Base-by-base conservation (phyloP, 2,797 vertebrate species). In the Falco berigora region DNA sequence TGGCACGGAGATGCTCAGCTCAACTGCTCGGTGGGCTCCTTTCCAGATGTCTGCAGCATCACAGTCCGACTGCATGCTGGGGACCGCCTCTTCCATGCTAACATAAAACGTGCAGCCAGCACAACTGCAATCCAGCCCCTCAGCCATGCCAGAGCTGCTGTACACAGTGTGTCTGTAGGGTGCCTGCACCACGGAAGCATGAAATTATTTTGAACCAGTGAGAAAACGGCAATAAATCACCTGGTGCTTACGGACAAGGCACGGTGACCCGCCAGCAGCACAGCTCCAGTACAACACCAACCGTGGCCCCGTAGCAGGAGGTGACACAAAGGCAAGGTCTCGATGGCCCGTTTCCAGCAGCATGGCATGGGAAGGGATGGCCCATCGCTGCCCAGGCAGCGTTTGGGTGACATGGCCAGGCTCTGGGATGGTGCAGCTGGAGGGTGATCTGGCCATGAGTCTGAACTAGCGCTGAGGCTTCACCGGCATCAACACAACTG, bases 21-120 rank as follows among this genome's bases (percentile, higher is more conserved):
- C 1, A 85, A 36, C 24, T 2, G 12, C 24, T 56, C 0, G 24
- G 24, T 40, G 56, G 49, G 56, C 24, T 63, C 7, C 1, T 21
- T 24, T 40, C 66, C 23, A 10, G 9, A 5, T 4, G 4, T 28
- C 28, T 10, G 61, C 36, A 42, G 52, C 44, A 38, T 10, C 18
- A 1, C n/a, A 9, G 40, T 21, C 68, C 8, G 2, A 8, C n/a
- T 3, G 13, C 3, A 1, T 4, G 32, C 47, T 5, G 6, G 34
- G 59, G 42, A 30, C 30, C 2, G 9, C 2, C 3, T 30, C 34
- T 66, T 49, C 71, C 24, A 5, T 0, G 9, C 36, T 18, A 21
- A 47, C 23, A 28, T 61, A 42, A 66, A 56, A 28, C 4, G 1
- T 12, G 66, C 25, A 53, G 47, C 38, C 2, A 5, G 24, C 21